Evolutionary conservation across 2,888 invertebrate genomes (phyloP).

Genomic region (Ectemnius lituratus): DNA sequence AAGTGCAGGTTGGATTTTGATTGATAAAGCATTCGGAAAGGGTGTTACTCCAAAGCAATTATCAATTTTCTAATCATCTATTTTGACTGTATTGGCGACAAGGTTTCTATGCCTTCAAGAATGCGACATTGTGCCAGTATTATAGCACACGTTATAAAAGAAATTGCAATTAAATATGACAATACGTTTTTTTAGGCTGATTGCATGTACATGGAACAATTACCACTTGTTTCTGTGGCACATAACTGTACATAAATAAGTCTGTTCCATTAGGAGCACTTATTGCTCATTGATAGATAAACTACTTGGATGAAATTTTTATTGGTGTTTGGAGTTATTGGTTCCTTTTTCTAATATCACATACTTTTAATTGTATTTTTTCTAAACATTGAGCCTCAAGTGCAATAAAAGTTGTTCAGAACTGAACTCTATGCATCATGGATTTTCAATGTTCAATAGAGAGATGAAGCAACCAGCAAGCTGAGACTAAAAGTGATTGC

Average conservation of each 20-base stretch:
- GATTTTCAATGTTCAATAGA: slow-evolving; percentile 79
- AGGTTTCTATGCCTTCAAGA: neutral
- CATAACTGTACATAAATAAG: no score
- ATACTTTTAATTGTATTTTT: no score
- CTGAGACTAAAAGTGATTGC: slow-evolving; percentile 91
- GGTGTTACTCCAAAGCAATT: slow-evolving; percentile 44
- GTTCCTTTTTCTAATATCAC: no score
- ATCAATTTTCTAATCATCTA: slow-evolving; percentile 26
- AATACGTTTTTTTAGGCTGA: slow-evolving; percentile 4
- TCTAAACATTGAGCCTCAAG: neutral
- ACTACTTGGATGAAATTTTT: no score
- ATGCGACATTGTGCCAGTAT: no score
- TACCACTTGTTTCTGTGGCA: no score
- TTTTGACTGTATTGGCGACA: neutral
- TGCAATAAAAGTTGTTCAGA: neutral
- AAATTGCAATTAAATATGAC: neutral
- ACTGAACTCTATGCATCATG: slow-evolving; percentile 29
- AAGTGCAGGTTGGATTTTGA: slow-evolving; percentile 72
- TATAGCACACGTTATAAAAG: no score
- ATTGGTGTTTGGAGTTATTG: neutral
- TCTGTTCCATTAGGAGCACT: no score
- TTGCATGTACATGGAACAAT: no score
- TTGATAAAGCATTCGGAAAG: slow-evolving; percentile 50
- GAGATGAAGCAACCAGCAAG: slow-evolving; percentile 89
- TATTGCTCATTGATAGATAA: no score